Evolutionary conservation across 2,888 invertebrate species (phyloP), one percentile per base, ranked within the genome.

Genomic region (Phlogophora meticulosa): DNA sequence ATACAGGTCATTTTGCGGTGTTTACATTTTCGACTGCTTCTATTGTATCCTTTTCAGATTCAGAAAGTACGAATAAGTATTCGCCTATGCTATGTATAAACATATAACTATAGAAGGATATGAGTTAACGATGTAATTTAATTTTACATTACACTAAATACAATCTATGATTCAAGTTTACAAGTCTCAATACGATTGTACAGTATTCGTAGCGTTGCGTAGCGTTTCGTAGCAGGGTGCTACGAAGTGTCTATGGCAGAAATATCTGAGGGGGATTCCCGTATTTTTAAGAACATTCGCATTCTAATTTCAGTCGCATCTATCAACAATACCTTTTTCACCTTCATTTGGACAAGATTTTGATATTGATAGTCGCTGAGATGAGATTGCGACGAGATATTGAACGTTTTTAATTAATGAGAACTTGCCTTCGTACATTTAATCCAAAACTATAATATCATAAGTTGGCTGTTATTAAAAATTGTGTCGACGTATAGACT

Each of bases 1-100:
- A 78, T 70, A 80, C 83, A 79, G 80, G 79, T 83, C 81, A 81
- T 69, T 82, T 85, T 76, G 83, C 75, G 73, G 78, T 81, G 79
- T 81, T 80, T 83, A 81, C 70, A 67, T 74, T 77, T 76, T 72
- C 42, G 63, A 52, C 24, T 40, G 20, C 17, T 42, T 59, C 53
- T 58, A 1, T 52, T 32, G 45, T 62, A 53, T 57, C 22, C 13
- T 68, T 49, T 74, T 28, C 43, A 34, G 22, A 51, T 56, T 48
- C 15, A 17, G 32, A 45, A 45, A 52, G 22, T 43, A 57, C 7
- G 15, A 20, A 17, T 9, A 32, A 11, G 32, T 49, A 15, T 20
- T 20, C 22, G 11, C 36, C 28, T 28, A 24, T 15, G 65, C 9
- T 55, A 10, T 38, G 17, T 17, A 49, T 10, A 57, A 9, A 40